phyloP scores from a whole-genome alignment of 2,113 vertebrate species.

The Donacobius atricapilla region DNA sequence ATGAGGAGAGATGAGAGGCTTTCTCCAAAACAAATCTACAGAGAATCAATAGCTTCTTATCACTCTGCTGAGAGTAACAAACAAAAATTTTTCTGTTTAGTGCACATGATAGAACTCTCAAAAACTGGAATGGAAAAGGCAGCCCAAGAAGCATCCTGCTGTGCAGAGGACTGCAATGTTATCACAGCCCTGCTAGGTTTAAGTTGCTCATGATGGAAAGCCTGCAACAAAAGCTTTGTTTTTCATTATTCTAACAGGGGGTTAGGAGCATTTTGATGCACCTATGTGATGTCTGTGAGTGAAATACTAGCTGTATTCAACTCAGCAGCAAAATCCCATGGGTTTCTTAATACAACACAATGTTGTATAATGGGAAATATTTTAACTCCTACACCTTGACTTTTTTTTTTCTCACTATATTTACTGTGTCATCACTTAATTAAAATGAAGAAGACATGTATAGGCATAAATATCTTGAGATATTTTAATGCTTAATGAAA shows the following conservation, averaged over 20 bases:
- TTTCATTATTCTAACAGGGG: not conserved
- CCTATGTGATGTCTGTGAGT: not conserved
- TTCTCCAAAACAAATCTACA: not conserved
- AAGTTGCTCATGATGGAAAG: not conserved
- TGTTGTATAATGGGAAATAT: not conserved
- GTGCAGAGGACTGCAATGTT: not conserved
- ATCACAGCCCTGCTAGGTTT: not conserved
- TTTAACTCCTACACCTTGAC: not conserved
- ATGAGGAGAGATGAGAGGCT: fast-evolving
- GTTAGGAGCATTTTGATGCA: not conserved
- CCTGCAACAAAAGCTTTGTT: not conserved
- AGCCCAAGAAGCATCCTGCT: not conserved
- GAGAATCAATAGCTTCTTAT: not conserved
- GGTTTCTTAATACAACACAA: not conserved
- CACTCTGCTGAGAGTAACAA: not conserved
- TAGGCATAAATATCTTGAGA: not conserved
- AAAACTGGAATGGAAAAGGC: not conserved
- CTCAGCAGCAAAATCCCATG: not conserved
- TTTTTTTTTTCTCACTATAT: not conserved
- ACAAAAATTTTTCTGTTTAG: not conserved
- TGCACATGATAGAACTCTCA: not conserved
- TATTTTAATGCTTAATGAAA: not conserved
- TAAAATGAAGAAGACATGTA: not conserved
- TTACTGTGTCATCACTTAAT: not conserved
- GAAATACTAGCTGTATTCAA: not conserved